Base-by-base conservation (phyloP, 2,888 invertebrate genomes). In the Alsophila aescularia region DNA sequence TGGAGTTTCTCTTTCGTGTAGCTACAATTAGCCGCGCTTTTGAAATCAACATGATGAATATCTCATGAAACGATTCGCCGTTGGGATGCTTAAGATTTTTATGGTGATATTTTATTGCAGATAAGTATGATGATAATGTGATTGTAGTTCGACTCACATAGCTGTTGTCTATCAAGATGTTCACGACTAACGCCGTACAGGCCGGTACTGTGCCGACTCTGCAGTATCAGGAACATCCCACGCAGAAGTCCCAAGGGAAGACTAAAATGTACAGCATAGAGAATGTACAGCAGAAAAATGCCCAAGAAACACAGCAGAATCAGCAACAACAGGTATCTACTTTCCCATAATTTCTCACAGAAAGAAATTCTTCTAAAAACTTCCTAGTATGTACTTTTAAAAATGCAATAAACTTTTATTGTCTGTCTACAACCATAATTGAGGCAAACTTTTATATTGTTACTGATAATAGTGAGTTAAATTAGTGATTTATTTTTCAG, bases 221-320 rank as follows among this genome's bases (percentile, higher is more conserved):
- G 61, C 95, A 95, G 77, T 95, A 95, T 78, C 95, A 95, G 78
- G 94, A 94, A 61, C 94, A 95, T 74, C 91, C 93, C 52, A 84
- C 88, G 58, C 93, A 93, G 64, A 93, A 93, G 68, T 88, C 93
- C 5, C 93, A 93, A 76, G 93, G 93, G 45, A 93, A 93, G 70
- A 93, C n/a, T n/a, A n/a, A n/a, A n/a, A n/a, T n/a, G n/a, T n/a
- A n/a, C n/a, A n/a, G 90, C 54, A 90, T 93, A 49, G 93, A 93
- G 73, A 93, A 93, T 76, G 92, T 92, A 43, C 93, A 93, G 78
- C 93, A 93, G 65, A 93, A 94, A 81, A 92, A 88, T 60, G 87
- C 92, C 60, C 93, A 93, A 72, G 88, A 88, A 61, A 86, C 92
- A 32, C 85, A 79, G 63, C 75, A 79, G 66, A 53, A 60, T 16